Base-by-base conservation (phyloP, 1,140 invertebrate genomes). In the Drosophila azteca region DNA sequence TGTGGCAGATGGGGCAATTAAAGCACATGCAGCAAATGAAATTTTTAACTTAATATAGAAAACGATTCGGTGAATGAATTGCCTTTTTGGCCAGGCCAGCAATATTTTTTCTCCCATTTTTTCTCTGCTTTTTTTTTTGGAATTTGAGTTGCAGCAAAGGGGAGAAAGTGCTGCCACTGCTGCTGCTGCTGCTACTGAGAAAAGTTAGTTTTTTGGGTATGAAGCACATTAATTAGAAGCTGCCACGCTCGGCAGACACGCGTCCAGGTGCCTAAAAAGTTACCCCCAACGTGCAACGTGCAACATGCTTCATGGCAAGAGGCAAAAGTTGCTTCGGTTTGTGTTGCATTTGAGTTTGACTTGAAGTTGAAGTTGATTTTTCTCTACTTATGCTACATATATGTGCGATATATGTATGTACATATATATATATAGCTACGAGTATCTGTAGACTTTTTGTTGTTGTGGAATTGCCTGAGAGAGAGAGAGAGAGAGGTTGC, bases 201-300 rank as follows among this genome's bases (percentile, higher is more conserved):
- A 77, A 82, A 71, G 48, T 87, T 26, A 26, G 24, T 26, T 26
- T 26, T 87, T 68, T 48, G n/a, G 26, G 59, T 24, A 53, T 55
- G 41, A 48, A 61, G 76, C 69, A 79, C 83, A 83, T 82, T 88
- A 88, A 88, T 88, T 88, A 88, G 83, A 88, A 88, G 83, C 76
- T 88, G 76, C 82, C 84, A 88, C 64, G 79, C 70, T 76, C 67
- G 66, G 61, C 83, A 83, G 84, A 79, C 72, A 88, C 59, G 65
- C 71, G 67, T 43, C 53, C 79, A 60, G 45, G 52, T 57, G 66
- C 78, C 82, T 72, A 44, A 76, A 65, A 87, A 87, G 79, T 85
- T 87, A 68, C 26, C 59, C 41, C 17, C 17, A 20, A 20, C 17
- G 17, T 20, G 17, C 17, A 81, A 75, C 65, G 74, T 76, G 79